Conservation (phyloP, 2,113 vertebrate species). For the Xiphias gladius region DNA sequence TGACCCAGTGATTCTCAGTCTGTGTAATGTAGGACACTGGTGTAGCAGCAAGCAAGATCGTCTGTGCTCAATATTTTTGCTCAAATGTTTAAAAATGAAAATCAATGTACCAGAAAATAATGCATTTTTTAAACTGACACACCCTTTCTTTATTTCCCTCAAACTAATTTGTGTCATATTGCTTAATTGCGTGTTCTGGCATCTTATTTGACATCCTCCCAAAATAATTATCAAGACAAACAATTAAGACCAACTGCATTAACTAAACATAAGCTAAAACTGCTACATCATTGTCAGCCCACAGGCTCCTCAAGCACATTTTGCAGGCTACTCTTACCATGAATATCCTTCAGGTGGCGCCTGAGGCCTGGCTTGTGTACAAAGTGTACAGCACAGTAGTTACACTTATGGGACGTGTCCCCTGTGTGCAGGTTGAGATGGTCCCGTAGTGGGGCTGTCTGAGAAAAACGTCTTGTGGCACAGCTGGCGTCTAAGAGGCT, state of each 20-base stretch:
- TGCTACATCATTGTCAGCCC: background rate
- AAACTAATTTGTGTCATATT: background rate
- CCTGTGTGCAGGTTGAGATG: constrained; percentile 91
- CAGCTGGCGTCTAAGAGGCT: constrained; percentile 90
- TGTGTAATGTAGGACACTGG: background rate
- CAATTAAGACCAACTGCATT: background rate
- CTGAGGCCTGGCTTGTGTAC: constrained; percentile 89
- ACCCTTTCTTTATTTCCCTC: background rate
- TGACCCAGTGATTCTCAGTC: background rate
- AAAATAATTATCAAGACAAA: background rate
- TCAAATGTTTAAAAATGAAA: background rate
- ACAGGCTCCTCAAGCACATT: constrained; percentile 57
- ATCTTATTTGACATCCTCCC: background rate
- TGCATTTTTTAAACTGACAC: background rate
- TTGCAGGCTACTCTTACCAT: constrained; percentile 82
- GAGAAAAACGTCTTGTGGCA: constrained; percentile 91
- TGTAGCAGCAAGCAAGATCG: background rate
- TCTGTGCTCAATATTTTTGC: background rate
- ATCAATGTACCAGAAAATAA: background rate
- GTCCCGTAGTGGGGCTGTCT: constrained; percentile 89
- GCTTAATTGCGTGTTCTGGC: background rate
- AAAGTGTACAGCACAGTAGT: constrained; percentile 89
- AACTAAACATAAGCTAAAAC: background rate
- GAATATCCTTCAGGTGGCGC: constrained; percentile 89
- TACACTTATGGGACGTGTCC: constrained; percentile 86